Conservation (phyloP, 2,113 vertebrate species). For the Pluvianellus socialis region DNA sequence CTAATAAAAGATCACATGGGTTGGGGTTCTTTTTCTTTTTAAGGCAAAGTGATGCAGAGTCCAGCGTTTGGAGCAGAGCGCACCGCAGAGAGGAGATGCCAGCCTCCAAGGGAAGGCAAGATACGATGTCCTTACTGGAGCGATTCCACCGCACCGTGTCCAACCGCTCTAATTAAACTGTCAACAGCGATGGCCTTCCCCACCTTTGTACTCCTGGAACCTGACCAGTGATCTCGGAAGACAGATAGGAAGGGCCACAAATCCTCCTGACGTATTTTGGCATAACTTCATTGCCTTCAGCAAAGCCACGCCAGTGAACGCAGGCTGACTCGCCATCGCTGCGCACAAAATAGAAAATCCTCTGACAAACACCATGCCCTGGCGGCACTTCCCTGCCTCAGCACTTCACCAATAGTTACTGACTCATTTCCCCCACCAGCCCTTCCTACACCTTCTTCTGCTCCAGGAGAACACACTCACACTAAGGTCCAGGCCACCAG, state of each 20-base stretch:
- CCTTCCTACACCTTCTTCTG: background rate
- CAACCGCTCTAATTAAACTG: background rate
- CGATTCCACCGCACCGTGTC: background rate
- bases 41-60: background rate
- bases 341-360: background rate
- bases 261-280: background rate
- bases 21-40: background rate
- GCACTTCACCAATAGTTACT: background rate
- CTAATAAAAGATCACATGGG: background rate
- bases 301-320: background rate
- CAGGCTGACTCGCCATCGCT: background rate
- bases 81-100: background rate
- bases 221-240: background rate
- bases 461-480: background rate
- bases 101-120: background rate
- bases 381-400: background rate
- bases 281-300: background rate
- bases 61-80: background rate
- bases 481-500: background rate
- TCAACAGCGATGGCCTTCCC: background rate
- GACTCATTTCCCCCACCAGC: background rate
- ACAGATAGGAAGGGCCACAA: background rate
- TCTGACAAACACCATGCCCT: accelerated
- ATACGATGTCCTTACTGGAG: background rate
- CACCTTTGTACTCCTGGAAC: background rate